Evolutionary conservation across 2,888 invertebrate species (phyloP), one percentile per base, ranked within the genome.

Genomic region (Laothoe populi): DNA sequence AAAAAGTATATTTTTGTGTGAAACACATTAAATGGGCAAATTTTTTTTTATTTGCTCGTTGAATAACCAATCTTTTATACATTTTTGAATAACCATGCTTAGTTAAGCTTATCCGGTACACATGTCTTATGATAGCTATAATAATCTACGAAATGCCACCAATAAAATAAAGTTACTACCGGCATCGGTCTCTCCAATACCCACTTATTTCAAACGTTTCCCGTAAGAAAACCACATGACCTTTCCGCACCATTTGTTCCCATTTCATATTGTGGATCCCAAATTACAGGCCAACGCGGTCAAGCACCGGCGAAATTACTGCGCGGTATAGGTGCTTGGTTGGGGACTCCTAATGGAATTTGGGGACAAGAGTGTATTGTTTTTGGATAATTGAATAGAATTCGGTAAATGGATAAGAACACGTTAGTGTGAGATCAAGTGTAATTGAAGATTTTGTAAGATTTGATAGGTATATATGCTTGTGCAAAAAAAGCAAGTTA

Each of bases 201-300:
- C 31, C 19, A 35, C 31, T 53, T 53, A 53, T 53, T 35, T 31
- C 10, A 53, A 53, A 35, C 53, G 53, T 35, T 53, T 53, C n/a
- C 53, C 16, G 26, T 31, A 46, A 46, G 46, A 46, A 53, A 53
- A 53, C 35, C 19, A 8, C 19, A 16, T 26, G 35, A 53, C 53
- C 53, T 35, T 53, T 53, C 31, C 19, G 53, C 31, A 11, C 53
- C 31, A 53, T 48, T 44, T 48, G 24, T n/a, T 4, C 48, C 24
- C 26, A 24, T 53, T 53, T 53, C 53, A 5, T 16, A 49, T 35
- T 31, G 35, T 53, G 19, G 53, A 16, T 11, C 46, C 35, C 53
- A 35, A 53, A 53, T 53, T 53, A 53, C 31, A 53, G 35, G 31
- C 46, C 46, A 53, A 53, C 53, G 31, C 31, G 53, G 53, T 19